Percentiles rank a stretch among this genome's conserved stretches.
Conservation (phyloP, 2,888 invertebrate genomes). For the Eilema depressum region DNA sequence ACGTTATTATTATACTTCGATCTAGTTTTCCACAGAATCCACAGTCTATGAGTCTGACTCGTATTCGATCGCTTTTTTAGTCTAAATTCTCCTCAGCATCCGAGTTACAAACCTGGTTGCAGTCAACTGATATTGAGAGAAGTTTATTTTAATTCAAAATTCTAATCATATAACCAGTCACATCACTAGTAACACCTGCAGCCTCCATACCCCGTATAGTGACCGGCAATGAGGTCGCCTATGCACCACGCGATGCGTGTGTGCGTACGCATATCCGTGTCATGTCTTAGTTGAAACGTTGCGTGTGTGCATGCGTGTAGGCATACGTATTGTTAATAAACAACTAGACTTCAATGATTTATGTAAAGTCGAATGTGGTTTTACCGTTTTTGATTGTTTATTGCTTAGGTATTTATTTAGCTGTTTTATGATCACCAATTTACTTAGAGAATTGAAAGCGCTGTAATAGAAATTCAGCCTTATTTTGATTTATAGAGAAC, state of each 20-base stretch:
- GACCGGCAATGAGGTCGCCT: constrained; percentile 74
- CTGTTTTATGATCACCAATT: not conserved
- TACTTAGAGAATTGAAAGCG: too few relatives aligned
- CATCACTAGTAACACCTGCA: constrained; percentile 53
- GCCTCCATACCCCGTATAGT: constrained; percentile 64
- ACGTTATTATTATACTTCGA: too few relatives aligned
- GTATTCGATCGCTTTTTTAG: too few relatives aligned
- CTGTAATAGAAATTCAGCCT: too few relatives aligned
- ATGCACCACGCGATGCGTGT: constrained; percentile 27
- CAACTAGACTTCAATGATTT: not conserved
- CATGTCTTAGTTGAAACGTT: not conserved
- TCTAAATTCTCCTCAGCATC: too few relatives aligned
- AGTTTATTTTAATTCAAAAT: not conserved
- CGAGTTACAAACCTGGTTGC: too few relatives aligned
- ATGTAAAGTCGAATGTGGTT: constrained; percentile 11
- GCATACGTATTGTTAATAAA: constrained; percentile 5
- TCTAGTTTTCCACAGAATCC: too few relatives aligned
- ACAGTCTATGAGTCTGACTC: too few relatives aligned
- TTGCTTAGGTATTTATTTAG: not conserved
- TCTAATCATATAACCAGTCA: not conserved
- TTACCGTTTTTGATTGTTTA: not conserved
- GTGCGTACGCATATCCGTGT: constrained; percentile 19
- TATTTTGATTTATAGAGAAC: not conserved
- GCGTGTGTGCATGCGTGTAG: constrained; percentile 15
- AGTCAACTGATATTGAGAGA: too few relatives aligned